phyloP scores from a whole-genome alignment of 2,113 vertebrate genomes.

The Tringa solitaria region DNA sequence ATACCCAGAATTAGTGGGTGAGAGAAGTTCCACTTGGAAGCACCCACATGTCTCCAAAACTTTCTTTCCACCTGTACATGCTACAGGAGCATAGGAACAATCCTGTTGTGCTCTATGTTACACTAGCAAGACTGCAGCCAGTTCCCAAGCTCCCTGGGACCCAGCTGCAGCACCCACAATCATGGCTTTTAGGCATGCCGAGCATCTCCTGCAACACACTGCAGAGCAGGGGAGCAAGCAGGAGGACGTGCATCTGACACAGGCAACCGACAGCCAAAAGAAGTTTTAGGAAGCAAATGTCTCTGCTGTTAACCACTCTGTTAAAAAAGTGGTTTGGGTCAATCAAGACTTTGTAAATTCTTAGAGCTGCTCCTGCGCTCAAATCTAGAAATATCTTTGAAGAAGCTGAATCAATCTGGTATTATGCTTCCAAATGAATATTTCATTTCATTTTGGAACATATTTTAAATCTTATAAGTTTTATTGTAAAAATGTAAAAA shows the following conservation, averaged over 20 bases:
- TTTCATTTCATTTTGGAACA: background rate
- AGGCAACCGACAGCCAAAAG: background rate
- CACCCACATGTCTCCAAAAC: background rate
- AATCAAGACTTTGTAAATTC: background rate
- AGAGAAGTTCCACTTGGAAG: conserved; percentile 13
- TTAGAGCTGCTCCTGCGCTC: background rate
- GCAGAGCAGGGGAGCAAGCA: background rate
- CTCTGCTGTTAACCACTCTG: too few relatives aligned
- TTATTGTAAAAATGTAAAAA: background rate
- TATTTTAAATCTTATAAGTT: background rate
- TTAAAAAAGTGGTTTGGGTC: background rate
- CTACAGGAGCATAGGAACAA: background rate
- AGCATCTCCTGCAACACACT: background rate
- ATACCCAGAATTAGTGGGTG: background rate
- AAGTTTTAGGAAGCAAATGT: background rate
- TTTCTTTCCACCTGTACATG: background rate
- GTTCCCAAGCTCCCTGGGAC: background rate
- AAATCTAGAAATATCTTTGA: background rate
- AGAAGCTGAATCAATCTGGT: background rate
- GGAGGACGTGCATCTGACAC: background rate
- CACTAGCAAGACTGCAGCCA: background rate
- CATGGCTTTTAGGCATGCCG: background rate
- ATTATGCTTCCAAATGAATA: background rate
- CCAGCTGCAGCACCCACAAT: background rate
- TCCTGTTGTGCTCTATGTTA: background rate